Base-by-base conservation (phyloP, 2,888 invertebrate genomes). In the Drosophila bunnanda region DNA sequence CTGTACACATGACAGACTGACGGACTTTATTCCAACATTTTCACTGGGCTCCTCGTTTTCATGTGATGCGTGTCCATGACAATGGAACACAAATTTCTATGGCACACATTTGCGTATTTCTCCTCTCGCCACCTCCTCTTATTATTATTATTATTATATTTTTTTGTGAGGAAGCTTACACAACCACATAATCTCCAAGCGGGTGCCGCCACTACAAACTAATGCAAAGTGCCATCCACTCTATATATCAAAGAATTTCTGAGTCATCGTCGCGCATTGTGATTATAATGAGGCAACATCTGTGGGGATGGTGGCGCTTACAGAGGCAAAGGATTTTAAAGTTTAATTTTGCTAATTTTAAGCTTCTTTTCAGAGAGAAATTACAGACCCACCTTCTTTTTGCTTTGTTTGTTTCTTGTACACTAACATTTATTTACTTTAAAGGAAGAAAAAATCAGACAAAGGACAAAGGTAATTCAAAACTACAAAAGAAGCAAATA, bases 61-160 rank as follows among this genome's bases (percentile, higher is more conserved):
- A 57, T 57, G 55, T 68, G 50, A 43, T 78, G 85, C 78, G 88
- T 82, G 82, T 72, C 73, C 69, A 65, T 72, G 74, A 82, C 82
- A 82, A 88, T 88, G 78, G 70, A 72, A 65, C 54, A 38, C 59
- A 61, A 71, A 76, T 80, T 85, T 85, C 72, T 75, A 65, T 76
- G 76, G 80, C 76, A 80, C 73, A 59, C 59, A 80, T 85, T 80
- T 75, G 62, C 46, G 39, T 56, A 48, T 67, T 61, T 61, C 61
- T 36, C 20, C 59, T 58, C 61, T 28, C 43, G 43, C 43, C 41
- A 15, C 38, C 36, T 32, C 20, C 50, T 50, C 32, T 34, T 50
- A 38, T 46, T 62, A 15, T 48, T 46, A 6, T 46, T 9, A 4
- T 48, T 39, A 22, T 48, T 46, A 25, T 30, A 13, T 54, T 36